Percentiles rank a stretch among this genome's conserved stretches.
These are phyloP conservation scores for Cyphomyrus plagiostoma DNA, from an alignment of 2,113 vertebrate species.

Conservation along the genomic window DNA sequence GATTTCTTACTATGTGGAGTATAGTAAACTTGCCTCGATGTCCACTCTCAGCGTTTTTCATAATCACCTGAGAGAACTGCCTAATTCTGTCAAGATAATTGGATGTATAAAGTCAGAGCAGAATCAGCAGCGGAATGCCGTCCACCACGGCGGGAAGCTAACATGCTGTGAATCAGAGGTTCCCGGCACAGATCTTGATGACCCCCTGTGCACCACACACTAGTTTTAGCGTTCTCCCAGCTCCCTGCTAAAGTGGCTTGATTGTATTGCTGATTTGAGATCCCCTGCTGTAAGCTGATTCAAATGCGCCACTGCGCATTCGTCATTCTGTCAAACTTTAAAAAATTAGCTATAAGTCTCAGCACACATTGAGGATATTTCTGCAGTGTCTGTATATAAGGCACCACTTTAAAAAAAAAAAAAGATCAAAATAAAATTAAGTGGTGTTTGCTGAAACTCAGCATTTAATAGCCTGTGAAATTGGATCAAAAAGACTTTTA, in stretches of 20 bases:
- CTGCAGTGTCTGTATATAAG: not conserved
- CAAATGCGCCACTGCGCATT: not conserved
- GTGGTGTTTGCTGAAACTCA: not conserved
- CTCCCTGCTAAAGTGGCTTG: not conserved
- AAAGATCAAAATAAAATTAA: not conserved
- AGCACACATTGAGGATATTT: not conserved
- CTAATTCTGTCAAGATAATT: constrained; percentile 6
- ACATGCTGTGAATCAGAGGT: not conserved
- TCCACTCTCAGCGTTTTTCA: not conserved
- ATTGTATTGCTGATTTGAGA: constrained; percentile 8
- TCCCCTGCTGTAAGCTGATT: not conserved
- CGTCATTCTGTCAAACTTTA: not conserved
- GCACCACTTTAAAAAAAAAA: not conserved
- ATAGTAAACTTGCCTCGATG: not conserved
- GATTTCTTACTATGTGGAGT: not conserved
- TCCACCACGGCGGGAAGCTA: not conserved
- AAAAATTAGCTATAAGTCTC: not conserved
- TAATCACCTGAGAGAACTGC: not conserved
- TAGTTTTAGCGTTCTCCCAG: not conserved
- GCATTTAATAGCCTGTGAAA: not conserved
- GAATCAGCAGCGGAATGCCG: not conserved
- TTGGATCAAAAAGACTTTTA: not conserved
- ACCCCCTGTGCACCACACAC: not conserved
- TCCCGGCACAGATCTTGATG: not conserved
- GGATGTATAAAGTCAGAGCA: not conserved